Evolutionary conservation across 2,797 vertebrate species (phyloP).

Genomic region (Emys orbicularis): DNA sequence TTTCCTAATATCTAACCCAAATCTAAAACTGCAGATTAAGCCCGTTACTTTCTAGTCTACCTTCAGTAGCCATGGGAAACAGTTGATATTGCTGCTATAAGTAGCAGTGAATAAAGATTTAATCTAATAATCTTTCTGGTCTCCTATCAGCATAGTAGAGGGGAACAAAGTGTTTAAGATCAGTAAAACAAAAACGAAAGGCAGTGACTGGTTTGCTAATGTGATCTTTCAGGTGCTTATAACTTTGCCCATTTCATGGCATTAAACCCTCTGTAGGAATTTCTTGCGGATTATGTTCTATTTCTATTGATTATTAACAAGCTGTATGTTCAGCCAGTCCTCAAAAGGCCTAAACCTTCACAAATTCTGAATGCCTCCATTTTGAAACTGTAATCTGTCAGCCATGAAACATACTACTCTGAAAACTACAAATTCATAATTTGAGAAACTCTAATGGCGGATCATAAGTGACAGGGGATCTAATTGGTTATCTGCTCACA

Average conservation of each 20-base stretch:
- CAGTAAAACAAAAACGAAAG: neutral
- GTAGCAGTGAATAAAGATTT: slow-evolving; percentile 66
- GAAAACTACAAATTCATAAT: slow-evolving; percentile 73
- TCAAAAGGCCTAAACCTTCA: slow-evolving; percentile 42
- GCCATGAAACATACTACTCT: slow-evolving; percentile 66
- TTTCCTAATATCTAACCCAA: neutral
- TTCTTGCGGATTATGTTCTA: slow-evolving; percentile 4
- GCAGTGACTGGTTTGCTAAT: neutral
- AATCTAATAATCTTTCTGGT: slow-evolving; percentile 75
- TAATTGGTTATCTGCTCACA: slow-evolving; percentile 7
- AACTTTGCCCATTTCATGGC: slow-evolving; percentile 12
- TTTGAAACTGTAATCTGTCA: slow-evolving; percentile 62
- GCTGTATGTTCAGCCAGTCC: neutral
- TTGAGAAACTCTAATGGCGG: slow-evolving; percentile 48
- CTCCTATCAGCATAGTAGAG: slow-evolving; percentile 58
- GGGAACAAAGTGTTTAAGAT: slow-evolving; percentile 10
- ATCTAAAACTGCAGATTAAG: neutral
- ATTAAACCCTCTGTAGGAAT: slow-evolving; percentile 13
- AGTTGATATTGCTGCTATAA: slow-evolving; percentile 54
- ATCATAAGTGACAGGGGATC: slow-evolving; percentile 59
- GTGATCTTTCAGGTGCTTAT: slow-evolving; percentile 36
- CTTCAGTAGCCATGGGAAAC: neutral
- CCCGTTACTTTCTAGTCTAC: neutral
- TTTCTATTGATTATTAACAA: slow-evolving; percentile 42
- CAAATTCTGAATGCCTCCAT: neutral